Base-by-base conservation (phyloP, 1,140 invertebrate genomes). In the Lordiphosa clarofinis region DNA sequence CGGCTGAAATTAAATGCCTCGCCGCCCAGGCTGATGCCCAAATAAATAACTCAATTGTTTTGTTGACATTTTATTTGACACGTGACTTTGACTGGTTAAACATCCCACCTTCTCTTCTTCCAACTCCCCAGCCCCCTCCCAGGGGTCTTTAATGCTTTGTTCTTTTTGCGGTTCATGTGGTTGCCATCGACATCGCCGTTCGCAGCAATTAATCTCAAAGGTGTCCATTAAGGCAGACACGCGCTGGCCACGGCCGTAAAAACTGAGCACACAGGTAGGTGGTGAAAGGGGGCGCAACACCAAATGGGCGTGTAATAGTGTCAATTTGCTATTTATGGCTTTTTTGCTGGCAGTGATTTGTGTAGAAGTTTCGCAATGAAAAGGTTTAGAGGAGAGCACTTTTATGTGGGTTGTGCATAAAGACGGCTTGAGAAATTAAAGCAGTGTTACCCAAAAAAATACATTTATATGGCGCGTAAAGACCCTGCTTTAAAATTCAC, bases 11-110 rank as follows among this genome's bases (percentile, higher is more conserved):
- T 82, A 81, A 81, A 82, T 49, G 76, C 62, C 43, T 74, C 50
- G 46, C 40, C 67, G 64, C 53, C 39, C 15, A 11, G 44, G 50
- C 36, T 38, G 73, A 44, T 72, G 69, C 67, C 78, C 76, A 73
- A 78, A 82, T 82, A 82, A 82, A 82, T 82, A 82, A 82, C 78
- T 82, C 78, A 82, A 82, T 82, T 82, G 78, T 84, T 82, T 82
- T 82, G 78, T 78, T 82, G 78, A 82, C 78, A 82, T 84, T 82
- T 82, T 82, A 82, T 82, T 82, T 82, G 78, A 82, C 78, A 82
- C 78, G 78, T 84, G 78, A 84, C 78, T 84, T 70, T 72, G 78
- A 72, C 79, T 84, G 78, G 78, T 84, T 78, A 84, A 84, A 82
- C 79, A 82, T 65, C 66, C 57, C 69, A 55, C 57, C 36, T 43